Evolutionary conservation across 1,140 invertebrate genomes (phyloP), one percentile per base, ranked within the genome.

Genomic region (Bombus consobrinus): DNA sequence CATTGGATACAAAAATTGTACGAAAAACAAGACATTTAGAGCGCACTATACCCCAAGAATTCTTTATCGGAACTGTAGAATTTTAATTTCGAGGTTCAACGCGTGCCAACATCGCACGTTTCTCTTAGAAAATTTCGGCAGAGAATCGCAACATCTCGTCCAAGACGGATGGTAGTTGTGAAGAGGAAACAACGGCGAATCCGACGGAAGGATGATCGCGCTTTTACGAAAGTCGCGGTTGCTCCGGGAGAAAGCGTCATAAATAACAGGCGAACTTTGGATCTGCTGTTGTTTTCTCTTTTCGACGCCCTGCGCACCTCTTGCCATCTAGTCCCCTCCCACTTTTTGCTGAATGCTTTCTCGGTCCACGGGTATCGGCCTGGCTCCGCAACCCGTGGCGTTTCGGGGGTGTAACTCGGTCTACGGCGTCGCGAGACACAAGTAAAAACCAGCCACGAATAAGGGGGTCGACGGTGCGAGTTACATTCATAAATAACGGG

Each of bases 201-300:
- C 47, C 81, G 71, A 69, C 83, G 81, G 84, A 83, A 89, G 84
- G 81, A 75, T 85, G 89, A 91, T 92, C 91, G 81, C 66, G 82
- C 66, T 79, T 79, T 79, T 71, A 47, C 85, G 86, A 90, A 90
- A 90, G 86, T 88, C 87, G 89, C 82, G 89, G 83, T 79, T 78
- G 87, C 82, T 85, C 81, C 66, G 66, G 88, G 86, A 90, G 86
- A 93, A 93, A 93, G 90, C 90, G 78, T 93, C 92, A 92, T 95
- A 94, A 94, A 94, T 95, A 94, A 93, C 93, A 84, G 88, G 90
- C 91, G 82, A 93, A 93, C 89, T 94, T 93, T 87, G 91, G 83
- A 90, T 90, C 82, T 86, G 77, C 84, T 87, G 82, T 75, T 68
- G 47, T 64, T 80, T 69, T 62, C 47, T 84, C 82, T 79, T 59